Conservation (phyloP, 1,140 invertebrate genomes). For the Gryon sp. region DNA sequence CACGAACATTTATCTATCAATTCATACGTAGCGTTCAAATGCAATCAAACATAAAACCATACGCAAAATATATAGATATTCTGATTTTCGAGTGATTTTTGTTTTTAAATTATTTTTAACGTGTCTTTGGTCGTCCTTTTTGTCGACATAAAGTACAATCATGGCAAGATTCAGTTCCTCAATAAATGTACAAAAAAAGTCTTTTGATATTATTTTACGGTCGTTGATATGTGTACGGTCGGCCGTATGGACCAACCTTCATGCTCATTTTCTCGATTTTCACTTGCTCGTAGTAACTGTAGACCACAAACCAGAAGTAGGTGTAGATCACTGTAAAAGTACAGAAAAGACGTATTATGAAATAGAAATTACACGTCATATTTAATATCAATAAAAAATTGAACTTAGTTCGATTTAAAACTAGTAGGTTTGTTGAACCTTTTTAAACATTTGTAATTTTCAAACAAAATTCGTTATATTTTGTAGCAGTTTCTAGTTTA, state of each 20-base stretch:
- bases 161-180: constrained; percentile 48
- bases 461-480: too few relatives aligned
- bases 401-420: constrained; percentile 27
- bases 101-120: constrained; percentile 11
- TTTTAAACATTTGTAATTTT: too few relatives aligned
- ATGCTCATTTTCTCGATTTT: constrained; percentile 83
- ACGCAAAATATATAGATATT: neutral
- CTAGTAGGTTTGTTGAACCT: too few relatives aligned
- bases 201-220: constrained; percentile 62
- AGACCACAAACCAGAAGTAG: constrained; percentile 89
- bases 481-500: too few relatives aligned
- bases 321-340: constrained; percentile 81
- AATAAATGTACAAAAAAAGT: constrained; percentile 18
- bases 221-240: constrained; percentile 75
- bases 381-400: too few relatives aligned
- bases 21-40: constrained; percentile 2
- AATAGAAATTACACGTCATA: too few relatives aligned
- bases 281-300: constrained; percentile 87
- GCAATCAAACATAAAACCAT: neutral
- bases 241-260: constrained; percentile 79
- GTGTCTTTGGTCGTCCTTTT: constrained; percentile 42
- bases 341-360: constrained; percentile 3
- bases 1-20: neutral
- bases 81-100: neutral
- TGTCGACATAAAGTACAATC: constrained; percentile 27